These are phyloP conservation scores for Epistrophe eligans DNA, from an alignment of 2,888 invertebrate species.

Conservation along the genomic window DNA sequence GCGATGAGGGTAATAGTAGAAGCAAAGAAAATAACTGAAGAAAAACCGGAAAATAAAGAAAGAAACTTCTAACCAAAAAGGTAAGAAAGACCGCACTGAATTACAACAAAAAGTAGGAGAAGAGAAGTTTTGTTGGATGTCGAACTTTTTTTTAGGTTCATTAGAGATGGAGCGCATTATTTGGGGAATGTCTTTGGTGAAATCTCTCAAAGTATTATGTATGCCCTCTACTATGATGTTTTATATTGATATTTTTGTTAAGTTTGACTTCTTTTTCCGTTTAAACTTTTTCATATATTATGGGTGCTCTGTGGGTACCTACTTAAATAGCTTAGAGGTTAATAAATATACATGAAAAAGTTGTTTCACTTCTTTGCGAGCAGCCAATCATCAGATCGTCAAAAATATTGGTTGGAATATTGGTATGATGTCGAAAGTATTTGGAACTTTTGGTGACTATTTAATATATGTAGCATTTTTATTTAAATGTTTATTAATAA, in stretches of 20 bases:
- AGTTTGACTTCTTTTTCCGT: slow-evolving; percentile 53
- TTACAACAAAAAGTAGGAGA: not conserved
- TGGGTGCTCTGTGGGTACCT: not conserved
- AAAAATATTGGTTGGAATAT: not conserved
- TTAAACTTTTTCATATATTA: slow-evolving; percentile 42
- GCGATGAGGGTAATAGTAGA: slow-evolving; percentile 53
- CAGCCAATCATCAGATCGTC: slow-evolving; percentile 6
- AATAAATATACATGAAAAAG: not conserved
- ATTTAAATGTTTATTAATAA: not conserved
- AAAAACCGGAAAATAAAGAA: slow-evolving; percentile 54
- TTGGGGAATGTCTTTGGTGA: slow-evolving; percentile 59
- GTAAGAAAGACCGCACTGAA: slow-evolving; percentile 35
- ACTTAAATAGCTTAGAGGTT: not conserved
- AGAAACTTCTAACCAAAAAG: slow-evolving; percentile 25
- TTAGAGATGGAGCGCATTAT: slow-evolving; percentile 35
- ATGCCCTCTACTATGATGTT: slow-evolving; percentile 44
- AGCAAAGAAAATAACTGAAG: slow-evolving; percentile 38
- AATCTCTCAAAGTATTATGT: slow-evolving; percentile 56
- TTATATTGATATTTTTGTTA: slow-evolving; percentile 64
- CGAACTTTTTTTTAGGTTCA: slow-evolving; percentile 54
- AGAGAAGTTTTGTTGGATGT: slow-evolving; percentile 41
- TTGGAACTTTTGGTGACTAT: not conserved
- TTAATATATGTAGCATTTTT: not conserved
- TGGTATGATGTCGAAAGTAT: not conserved
- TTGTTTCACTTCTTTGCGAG: slow-evolving; percentile 13